These are phyloP conservation scores for Enteromius paludinosus DNA, from an alignment of 2,797 vertebrate species.

Conservation along the genomic window DNA sequence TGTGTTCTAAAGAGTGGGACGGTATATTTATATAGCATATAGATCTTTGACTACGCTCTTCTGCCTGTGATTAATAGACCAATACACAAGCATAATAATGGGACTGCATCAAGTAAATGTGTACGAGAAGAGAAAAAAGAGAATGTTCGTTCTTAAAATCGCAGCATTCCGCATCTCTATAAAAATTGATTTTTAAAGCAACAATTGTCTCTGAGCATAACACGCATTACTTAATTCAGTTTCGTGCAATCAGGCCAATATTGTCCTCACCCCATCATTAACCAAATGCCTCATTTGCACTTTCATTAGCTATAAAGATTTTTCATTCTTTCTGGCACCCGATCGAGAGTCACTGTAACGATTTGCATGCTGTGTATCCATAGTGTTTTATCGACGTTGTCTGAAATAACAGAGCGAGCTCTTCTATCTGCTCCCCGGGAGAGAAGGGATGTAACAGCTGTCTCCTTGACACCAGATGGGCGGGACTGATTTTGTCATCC, in stretches of 20 bases:
- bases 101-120: slow-evolving; percentile 17
- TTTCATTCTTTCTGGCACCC: slow-evolving; percentile 38
- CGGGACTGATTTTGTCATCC: slow-evolving; percentile 64
- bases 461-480: slow-evolving; percentile 56
- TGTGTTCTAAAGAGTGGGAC: slow-evolving; percentile 61
- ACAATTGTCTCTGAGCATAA: slow-evolving; percentile 38
- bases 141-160: slow-evolving; percentile 11
- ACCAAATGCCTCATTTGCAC: slow-evolving; percentile 52
- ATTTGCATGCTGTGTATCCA: slow-evolving; percentile 39
- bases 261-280: slow-evolving; percentile 51
- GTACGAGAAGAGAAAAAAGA: slow-evolving; percentile 8
- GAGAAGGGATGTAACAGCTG: slow-evolving; percentile 51
- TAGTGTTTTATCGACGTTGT: slow-evolving; percentile 44
- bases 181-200: slow-evolving; percentile 48
- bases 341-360: slow-evolving; percentile 41
- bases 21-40: slow-evolving; percentile 56
- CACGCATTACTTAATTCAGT: slow-evolving; percentile 44
- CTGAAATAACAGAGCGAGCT: slow-evolving; percentile 35
- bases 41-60: slow-evolving; percentile 59
- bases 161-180: neutral
- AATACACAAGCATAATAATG: slow-evolving; percentile 48
- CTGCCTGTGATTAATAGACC: slow-evolving; percentile 51
- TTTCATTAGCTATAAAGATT: slow-evolving; percentile 54
- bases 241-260: slow-evolving; percentile 45
- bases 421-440: slow-evolving; percentile 43